Evolutionary conservation across 2,113 vertebrate genomes (phyloP), one percentile per base, ranked within the genome.

Genomic region (Naja naja): DNA sequence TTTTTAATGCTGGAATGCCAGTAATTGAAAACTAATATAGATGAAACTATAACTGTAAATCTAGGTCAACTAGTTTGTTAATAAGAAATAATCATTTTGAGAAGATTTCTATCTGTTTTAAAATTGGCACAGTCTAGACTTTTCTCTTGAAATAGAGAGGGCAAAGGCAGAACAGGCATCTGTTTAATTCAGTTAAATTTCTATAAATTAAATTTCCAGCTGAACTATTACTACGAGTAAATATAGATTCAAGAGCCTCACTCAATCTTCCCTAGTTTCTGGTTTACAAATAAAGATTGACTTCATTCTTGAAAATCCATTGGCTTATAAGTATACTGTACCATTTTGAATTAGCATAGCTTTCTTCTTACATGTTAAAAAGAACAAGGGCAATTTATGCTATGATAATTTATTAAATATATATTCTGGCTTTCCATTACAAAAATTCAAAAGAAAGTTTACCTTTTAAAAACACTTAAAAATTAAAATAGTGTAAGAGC

Each of bases 301-400:
- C 34, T 22, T 43, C 74, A 81, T 81, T 81, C 34, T 81, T 43
- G 34, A 81, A 7, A 22, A 43, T 81, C 18, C 74, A 9, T 43
- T 81, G 34, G 18, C 34, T 81, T 81, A 39, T 43, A 81, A 81
- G 22, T 2, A 2, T 9, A 81, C 34, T 43, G 18, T 22, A 81
- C 20, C 34, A 81, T 81, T 81, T 43, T 81, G 34, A 22, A 81
- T 43, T 47, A 39, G 18, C 8, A 45, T 5, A 92, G 91, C 91
- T 93, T 91, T 64, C 85, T 20, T 87, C 23, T 64, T 81, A 88
- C 92, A 93, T 10, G 18, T 81, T 90, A 91, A n/a, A 45, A 25
- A 43, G 60, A 0, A 14, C 55, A 43, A 64, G 43, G 12, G 89
- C 81, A 93, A 91, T 90, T 94, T 3, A 64, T 16, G 5, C 39